Conservation (phyloP, 2,113 vertebrate species). For the Percopsis transmontana region DNA sequence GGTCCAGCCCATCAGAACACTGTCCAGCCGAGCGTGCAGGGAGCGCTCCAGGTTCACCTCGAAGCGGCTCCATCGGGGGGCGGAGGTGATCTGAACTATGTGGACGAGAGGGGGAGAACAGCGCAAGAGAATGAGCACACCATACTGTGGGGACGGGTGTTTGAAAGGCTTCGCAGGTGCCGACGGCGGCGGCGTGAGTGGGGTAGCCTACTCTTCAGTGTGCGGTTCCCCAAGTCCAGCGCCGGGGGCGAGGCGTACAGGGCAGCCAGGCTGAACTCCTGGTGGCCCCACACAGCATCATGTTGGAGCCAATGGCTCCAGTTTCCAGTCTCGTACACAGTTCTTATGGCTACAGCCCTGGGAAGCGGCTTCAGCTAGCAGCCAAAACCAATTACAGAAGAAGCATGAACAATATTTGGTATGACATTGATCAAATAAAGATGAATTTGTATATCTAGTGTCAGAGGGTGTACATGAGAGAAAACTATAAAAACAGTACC, state of each 20-base stretch:
- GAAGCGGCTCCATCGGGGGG: slow-evolving; percentile 65
- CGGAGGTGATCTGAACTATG: slow-evolving; percentile 74
- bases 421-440: no score
- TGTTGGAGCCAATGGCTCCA: slow-evolving; percentile 71
- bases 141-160: no score
- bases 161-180: no score
- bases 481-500: no score
- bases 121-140: neutral
- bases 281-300: slow-evolving; percentile 70
- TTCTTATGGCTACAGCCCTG: slow-evolving; percentile 62
- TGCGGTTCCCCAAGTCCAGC: slow-evolving; percentile 64
- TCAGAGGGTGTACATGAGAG: neutral
- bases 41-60: slow-evolving; percentile 68
- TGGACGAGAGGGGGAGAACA: slow-evolving; percentile 7
- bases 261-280: slow-evolving; percentile 68
- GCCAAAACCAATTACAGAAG: slow-evolving; percentile 2
- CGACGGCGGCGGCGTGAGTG: no score
- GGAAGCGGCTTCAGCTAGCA: slow-evolving; percentile 76
- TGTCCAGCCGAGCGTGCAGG: slow-evolving; percentile 45
- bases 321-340: slow-evolving; percentile 57
- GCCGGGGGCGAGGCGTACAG: slow-evolving; percentile 69
- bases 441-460: neutral
- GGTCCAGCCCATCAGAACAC: slow-evolving; percentile 75
- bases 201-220: slow-evolving; percentile 69
- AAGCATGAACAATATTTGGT: neutral